Percentiles rank a stretch among this genome's conserved stretches.
These are phyloP conservation scores for Aphelocoma californica DNA, from an alignment of 2,797 vertebrate genomes.

Conservation along the genomic window DNA sequence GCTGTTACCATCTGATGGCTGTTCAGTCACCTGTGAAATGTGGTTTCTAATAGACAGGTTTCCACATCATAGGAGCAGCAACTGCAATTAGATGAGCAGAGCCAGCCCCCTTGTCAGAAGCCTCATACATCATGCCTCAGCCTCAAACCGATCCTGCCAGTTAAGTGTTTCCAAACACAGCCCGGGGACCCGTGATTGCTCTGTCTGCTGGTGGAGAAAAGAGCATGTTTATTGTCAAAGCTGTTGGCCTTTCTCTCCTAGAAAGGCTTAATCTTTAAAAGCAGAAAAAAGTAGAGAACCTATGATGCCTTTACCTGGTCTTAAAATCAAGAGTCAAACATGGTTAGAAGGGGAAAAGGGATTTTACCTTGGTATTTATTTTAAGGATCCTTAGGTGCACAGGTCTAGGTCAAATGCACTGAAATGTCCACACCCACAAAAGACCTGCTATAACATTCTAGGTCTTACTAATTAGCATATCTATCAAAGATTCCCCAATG, in stretches of 20 bases:
- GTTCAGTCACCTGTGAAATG: constrained; percentile 51
- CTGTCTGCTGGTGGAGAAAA: neutral
- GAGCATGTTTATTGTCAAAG: rapidly evolving
- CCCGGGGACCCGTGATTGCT: neutral
- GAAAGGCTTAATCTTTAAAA: neutral
- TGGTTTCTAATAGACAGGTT: constrained; percentile 33
- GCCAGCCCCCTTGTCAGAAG: neutral
- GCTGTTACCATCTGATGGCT: constrained; percentile 20
- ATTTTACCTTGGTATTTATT: too few species aligned
- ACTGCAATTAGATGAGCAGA: neutral
- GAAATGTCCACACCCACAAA: too few species aligned
- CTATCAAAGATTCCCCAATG: too few species aligned
- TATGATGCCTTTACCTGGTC: too few species aligned
- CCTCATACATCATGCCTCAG: neutral
- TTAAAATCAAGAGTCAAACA: too few species aligned
- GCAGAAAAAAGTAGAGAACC: neutral
- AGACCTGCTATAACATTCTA: too few species aligned
- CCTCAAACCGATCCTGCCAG: rapidly evolving
- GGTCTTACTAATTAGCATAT: too few species aligned
- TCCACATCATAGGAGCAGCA: constrained; percentile 8
- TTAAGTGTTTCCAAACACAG: neutral
- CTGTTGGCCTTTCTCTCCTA: neutral
- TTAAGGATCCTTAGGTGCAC: too few species aligned
- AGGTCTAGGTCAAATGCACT: too few species aligned
- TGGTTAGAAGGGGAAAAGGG: too few species aligned